A percentile compares a stretch with the other conserved stretches of the same genome.
Evolutionary conservation across 2,888 invertebrate genomes (phyloP).

Genomic region (Drosophila phalerata): DNA sequence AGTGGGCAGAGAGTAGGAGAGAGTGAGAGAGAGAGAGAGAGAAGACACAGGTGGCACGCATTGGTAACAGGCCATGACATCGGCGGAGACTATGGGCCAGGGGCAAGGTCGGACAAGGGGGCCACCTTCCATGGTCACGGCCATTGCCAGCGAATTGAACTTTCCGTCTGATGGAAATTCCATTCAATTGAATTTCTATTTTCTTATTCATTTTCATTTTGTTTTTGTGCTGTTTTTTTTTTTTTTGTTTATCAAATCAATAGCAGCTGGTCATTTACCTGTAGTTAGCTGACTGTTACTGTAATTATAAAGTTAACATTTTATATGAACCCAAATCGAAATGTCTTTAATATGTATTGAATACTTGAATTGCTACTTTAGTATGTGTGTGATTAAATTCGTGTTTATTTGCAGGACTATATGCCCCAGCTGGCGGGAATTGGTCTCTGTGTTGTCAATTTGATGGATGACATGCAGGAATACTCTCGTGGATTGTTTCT

Average conservation of each 20-base stretch:
- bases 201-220: not conserved
- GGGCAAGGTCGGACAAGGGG: conserved; percentile 9
- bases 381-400: conserved; percentile 2
- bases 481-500: conserved; percentile 89
- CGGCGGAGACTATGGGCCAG: conserved; percentile 23
- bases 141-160: conserved; percentile 32
- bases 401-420: conserved; percentile 85
- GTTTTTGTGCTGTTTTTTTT: no score
- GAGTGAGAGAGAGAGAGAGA: not conserved
- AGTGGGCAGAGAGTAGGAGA: conserved; percentile 11
- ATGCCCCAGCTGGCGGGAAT: conserved; percentile 87
- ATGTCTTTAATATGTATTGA: not conserved
- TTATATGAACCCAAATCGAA: not conserved
- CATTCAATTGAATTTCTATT: conserved; percentile 58
- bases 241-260: conserved; percentile 43
- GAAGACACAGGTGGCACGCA: conserved; percentile 5
- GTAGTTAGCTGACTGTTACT: conserved; percentile 2
- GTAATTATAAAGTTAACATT: conserved; percentile 54
- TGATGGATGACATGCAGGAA: conserved; percentile 89
- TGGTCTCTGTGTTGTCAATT: conserved; percentile 88
- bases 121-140: conserved; percentile 1
- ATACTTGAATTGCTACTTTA: not conserved
- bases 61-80: conserved; percentile 15
- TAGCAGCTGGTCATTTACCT: conserved; percentile 21
- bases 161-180: conserved; percentile 48